These are phyloP conservation scores for Tuberolachnus salignus DNA, from an alignment of 2,888 invertebrate genomes.

Conservation along the genomic window DNA sequence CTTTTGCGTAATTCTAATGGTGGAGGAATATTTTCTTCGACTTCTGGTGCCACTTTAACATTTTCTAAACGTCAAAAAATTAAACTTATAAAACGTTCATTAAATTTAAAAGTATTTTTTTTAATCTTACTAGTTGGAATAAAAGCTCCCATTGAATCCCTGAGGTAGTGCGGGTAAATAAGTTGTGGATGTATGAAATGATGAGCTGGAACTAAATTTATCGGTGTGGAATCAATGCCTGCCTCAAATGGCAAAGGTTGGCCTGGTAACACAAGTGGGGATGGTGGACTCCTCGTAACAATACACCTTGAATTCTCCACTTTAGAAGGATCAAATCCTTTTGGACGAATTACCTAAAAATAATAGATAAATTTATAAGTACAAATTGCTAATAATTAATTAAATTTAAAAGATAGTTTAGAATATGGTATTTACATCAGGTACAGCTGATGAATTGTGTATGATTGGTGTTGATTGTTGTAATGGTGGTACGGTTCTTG, in stretches of 20 bases:
- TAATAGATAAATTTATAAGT: background rate
- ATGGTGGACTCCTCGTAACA: constrained; percentile 52
- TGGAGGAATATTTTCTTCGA: constrained; percentile 40
- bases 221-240: constrained; percentile 16
- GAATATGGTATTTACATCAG: constrained; percentile 41
- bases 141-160: constrained; percentile 36
- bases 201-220: constrained; percentile 59
- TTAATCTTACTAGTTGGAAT: constrained; percentile 40
- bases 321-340: constrained; percentile 52
- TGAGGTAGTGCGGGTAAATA: constrained; percentile 61
- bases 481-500: constrained; percentile 36
- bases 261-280: constrained; percentile 40
- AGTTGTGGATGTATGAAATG: constrained; percentile 68
- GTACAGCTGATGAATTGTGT: constrained; percentile 27
- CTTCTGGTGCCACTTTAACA: constrained; percentile 26
- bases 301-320: constrained; percentile 51
- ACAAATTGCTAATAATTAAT: background rate
- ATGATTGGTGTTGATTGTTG: constrained; percentile 9
- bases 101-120: constrained; percentile 5
- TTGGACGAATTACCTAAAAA: constrained; percentile 51
- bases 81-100: background rate
- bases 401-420: background rate
- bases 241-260: constrained; percentile 37
- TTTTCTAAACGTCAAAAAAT: constrained; percentile 14
- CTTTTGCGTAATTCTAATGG: constrained; percentile 49